A percentile compares a stretch with the other conserved stretches of the same genome.
phyloP scores from a whole-genome alignment of 1,140 invertebrate genomes.

The Eulimnadia texana region DNA sequence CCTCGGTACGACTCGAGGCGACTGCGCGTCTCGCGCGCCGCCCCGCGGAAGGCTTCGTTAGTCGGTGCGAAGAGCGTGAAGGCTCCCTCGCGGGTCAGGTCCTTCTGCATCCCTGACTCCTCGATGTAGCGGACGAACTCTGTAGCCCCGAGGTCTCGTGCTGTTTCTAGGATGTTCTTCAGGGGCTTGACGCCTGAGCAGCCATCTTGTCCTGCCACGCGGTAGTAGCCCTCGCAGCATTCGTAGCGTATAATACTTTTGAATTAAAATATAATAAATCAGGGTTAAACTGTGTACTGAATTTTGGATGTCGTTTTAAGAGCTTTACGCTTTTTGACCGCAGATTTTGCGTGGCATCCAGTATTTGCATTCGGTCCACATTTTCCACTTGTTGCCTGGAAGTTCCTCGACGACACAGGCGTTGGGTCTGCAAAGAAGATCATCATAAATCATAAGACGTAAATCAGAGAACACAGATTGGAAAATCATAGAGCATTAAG shows the following conservation, averaged over 20 bases:
- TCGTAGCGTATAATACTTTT: conserved; percentile 35
- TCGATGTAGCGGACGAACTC: conserved; percentile 32
- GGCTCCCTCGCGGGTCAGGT: conserved; percentile 24
- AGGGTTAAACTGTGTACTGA: not conserved
- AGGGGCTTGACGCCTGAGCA: conserved; percentile 36
- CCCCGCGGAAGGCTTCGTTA: conserved; percentile 32
- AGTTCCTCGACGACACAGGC: conserved; percentile 36
- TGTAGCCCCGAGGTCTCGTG: conserved; percentile 31
- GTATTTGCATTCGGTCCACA: conserved; percentile 36
- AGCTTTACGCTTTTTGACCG: conserved; percentile 33
- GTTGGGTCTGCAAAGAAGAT: conserved; percentile 29
- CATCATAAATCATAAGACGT: not conserved
- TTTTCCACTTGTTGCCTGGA: conserved; percentile 29
- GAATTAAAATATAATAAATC: conserved; percentile 7
- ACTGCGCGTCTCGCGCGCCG: conserved; percentile 20
- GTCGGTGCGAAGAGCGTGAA: conserved; percentile 39
- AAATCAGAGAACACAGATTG: not conserved
- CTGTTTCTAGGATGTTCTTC: conserved; percentile 34
- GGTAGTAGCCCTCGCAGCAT: conserved; percentile 37
- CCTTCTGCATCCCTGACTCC: conserved; percentile 28
- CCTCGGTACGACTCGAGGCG: conserved; percentile 23
- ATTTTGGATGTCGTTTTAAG: not conserved
- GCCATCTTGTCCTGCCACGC: conserved; percentile 28
- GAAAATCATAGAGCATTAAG: not conserved
- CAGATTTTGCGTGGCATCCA: conserved; percentile 34